These are phyloP conservation scores for Capitella teleta DNA, from an alignment of 1,140 invertebrate genomes.

Conservation along the genomic window DNA sequence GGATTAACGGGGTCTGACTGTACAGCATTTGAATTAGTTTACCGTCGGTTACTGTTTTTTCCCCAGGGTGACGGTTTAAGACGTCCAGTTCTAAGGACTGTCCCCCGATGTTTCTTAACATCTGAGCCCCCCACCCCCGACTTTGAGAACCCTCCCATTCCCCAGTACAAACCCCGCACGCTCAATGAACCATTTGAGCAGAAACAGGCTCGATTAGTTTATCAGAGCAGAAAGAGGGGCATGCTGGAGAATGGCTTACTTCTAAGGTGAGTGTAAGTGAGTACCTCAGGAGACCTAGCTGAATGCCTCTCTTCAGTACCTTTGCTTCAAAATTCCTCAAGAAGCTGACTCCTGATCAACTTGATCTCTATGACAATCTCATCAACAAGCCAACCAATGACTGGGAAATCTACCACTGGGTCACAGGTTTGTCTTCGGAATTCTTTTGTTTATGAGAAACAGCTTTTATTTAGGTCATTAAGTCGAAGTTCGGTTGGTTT, in stretches of 20 bases:
- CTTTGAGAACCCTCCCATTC: conserved; percentile 30
- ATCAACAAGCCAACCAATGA: conserved; percentile 94
- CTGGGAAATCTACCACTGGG: conserved; percentile 96
- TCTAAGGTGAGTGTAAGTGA: conserved; percentile 52
- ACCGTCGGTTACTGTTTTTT: too few relatives aligned
- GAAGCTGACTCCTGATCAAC: conserved; percentile 57
- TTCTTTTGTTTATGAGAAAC: too few relatives aligned
- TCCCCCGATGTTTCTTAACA: too few relatives aligned
- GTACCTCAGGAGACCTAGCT: too few relatives aligned
- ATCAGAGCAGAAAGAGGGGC: conserved; percentile 92
- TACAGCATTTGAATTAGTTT: too few relatives aligned
- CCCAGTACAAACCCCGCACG: conserved; percentile 20
- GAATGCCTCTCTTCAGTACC: conserved; percentile 51
- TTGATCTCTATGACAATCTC: conserved; percentile 72
- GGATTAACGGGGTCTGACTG: too few relatives aligned
- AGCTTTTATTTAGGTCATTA: too few relatives aligned
- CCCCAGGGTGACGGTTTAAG: too few relatives aligned
- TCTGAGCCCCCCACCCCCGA: too few relatives aligned
- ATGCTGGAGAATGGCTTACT: conserved; percentile 95
- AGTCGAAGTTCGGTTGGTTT: too few relatives aligned
- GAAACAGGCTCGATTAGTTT: conserved; percentile 56
- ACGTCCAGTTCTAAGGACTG: too few relatives aligned
- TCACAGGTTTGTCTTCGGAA: conserved; percentile 51
- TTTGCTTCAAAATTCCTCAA: conserved; percentile 78
- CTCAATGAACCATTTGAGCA: conserved; percentile 24